Evolutionary conservation across 2,113 vertebrate species (phyloP).

Genomic region (Ptyas mucosa): DNA sequence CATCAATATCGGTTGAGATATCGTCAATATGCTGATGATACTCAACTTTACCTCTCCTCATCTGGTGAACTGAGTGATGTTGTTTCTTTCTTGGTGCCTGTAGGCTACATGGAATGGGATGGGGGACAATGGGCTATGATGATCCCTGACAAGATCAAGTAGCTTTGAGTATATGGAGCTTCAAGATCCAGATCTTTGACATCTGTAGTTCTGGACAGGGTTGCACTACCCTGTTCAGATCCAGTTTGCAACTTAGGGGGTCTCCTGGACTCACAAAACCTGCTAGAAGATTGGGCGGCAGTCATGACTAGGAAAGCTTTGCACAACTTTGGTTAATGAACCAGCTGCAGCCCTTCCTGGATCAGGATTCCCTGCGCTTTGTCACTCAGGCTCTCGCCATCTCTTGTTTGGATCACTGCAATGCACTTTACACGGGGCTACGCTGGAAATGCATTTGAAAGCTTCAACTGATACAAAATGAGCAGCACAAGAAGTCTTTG

Average conservation of each 20-base stretch:
- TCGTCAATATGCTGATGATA: background rate
- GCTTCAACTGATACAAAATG: background rate
- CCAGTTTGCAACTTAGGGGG: background rate
- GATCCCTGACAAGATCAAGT: background rate
- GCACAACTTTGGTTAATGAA: background rate
- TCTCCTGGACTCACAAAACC: background rate
- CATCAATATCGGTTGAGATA: background rate
- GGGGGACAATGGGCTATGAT: background rate
- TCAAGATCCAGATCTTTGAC: background rate
- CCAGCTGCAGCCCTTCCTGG: background rate
- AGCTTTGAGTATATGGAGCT: background rate
- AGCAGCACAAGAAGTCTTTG: background rate
- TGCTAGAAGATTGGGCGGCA: background rate
- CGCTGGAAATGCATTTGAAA: background rate
- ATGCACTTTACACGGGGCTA: background rate
- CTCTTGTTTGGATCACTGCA: background rate
- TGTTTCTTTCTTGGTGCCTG: background rate
- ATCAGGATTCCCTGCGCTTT: background rate
- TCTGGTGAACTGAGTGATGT: background rate
- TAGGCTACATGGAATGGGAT: background rate
- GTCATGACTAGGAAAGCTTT: background rate
- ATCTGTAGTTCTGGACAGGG: background rate
- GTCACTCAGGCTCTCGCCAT: background rate
- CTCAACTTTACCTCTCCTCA: background rate
- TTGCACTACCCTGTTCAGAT: background rate